Evolutionary conservation across 2,888 invertebrate genomes (phyloP).

Genomic region (Silvanus unidentatus): DNA sequence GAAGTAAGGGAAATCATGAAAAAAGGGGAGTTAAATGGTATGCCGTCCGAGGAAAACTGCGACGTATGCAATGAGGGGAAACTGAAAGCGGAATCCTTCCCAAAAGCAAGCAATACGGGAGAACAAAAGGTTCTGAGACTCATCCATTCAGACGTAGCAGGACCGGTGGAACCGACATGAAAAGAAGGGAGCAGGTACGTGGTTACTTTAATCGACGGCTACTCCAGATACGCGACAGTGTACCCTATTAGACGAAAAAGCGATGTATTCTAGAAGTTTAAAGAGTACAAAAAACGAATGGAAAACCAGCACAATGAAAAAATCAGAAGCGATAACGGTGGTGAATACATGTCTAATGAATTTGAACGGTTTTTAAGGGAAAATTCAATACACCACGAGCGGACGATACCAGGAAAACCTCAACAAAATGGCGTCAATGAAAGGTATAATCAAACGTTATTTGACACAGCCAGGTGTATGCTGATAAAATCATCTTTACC

Average conservation of each 20-base stretch:
- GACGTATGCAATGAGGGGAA: background rate
- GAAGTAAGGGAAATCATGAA: too few relatives aligned
- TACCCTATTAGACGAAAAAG: constrained; percentile 26
- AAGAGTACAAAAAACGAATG: constrained; percentile 27
- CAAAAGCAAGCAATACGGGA: background rate
- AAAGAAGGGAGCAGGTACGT: constrained; percentile 24
- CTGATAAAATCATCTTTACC: constrained; percentile 13
- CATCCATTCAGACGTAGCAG: constrained; percentile 23
- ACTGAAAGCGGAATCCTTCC: background rate
- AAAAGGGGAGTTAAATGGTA: too few relatives aligned
- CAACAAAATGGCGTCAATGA: constrained; percentile 29
- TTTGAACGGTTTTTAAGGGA: constrained; percentile 19
- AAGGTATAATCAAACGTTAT: constrained; percentile 20
- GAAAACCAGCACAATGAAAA: constrained; percentile 27
- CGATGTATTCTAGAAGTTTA: constrained; percentile 25
- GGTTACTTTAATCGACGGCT: constrained; percentile 33
- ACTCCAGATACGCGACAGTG: constrained; percentile 21
- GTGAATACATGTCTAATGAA: constrained; percentile 11
- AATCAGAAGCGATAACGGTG: constrained; percentile 26
- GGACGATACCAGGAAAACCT: constrained; percentile 14
- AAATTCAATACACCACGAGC: constrained; percentile 30
- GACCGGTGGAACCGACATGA: constrained; percentile 23
- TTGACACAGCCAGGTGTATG: constrained; percentile 21
- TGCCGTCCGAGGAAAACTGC: background rate
- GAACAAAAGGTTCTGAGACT: background rate